phyloP scores from a whole-genome alignment of 2,888 invertebrate species.

The Smittia aterrima region DNA sequence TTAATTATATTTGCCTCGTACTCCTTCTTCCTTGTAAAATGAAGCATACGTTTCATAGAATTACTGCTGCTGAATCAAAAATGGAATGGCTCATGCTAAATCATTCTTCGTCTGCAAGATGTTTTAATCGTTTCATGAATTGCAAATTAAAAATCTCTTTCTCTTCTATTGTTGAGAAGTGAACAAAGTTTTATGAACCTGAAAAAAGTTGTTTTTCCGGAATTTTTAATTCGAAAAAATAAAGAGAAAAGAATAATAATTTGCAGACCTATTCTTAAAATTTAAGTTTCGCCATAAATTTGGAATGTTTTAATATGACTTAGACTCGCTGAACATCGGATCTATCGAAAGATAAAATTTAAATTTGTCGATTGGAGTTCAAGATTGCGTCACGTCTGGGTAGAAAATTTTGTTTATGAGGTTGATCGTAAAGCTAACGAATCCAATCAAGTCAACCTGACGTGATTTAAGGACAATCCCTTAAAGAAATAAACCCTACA shows the following conservation, averaged over 20 bases:
- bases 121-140: conserved; percentile 19
- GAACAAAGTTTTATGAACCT: neutral
- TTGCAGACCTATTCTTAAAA: neutral
- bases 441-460: too few species aligned
- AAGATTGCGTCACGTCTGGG: too few species aligned
- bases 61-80: neutral
- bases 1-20: conserved; percentile 7
- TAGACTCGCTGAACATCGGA: too few species aligned
- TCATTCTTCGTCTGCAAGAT: conserved; percentile 4
- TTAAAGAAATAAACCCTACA: too few species aligned
- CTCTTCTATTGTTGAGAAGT: neutral
- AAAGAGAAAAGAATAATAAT: conserved; percentile 4
- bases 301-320: too few species aligned
- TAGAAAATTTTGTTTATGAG: too few species aligned
- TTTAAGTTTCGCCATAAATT: neutral
- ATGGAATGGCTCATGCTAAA: neutral
- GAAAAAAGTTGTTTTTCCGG: neutral
- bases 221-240: neutral
- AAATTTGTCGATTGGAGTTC: too few species aligned
- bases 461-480: too few species aligned
- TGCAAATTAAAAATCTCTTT: conserved; percentile 6
- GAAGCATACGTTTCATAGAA: neutral
- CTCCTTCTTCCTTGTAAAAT: neutral
- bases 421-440: too few species aligned
- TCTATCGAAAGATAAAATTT: too few species aligned